Conservation (phyloP, 1,140 invertebrate genomes). For the Apis laboriosa region DNA sequence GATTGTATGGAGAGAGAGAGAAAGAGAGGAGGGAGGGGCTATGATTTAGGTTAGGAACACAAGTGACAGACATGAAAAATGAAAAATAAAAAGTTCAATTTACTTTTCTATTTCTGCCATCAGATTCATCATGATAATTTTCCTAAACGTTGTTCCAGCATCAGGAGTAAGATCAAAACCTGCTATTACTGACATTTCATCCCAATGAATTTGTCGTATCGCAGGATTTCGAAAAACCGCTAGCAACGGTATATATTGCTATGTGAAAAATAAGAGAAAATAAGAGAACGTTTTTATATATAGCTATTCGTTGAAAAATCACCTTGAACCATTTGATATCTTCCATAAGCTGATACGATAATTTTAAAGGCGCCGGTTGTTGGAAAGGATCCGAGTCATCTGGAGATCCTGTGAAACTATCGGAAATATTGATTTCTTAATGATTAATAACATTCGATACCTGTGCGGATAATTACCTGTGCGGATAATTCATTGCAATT, state of each 20-base stretch:
- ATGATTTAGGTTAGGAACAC: too few species aligned
- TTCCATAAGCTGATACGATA: constrained; percentile 81
- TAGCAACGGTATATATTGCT: constrained; percentile 88
- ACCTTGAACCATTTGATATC: constrained; percentile 83
- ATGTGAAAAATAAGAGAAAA: constrained; percentile 18
- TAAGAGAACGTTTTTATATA: not conserved
- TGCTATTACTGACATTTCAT: constrained; percentile 85
- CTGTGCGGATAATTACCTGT: constrained; percentile 69
- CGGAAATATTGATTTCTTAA: constrained; percentile 23
- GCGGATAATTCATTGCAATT: constrained; percentile 83
- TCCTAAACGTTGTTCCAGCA: constrained; percentile 83
- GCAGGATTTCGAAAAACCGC: constrained; percentile 87
- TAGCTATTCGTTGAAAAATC: constrained; percentile 69
- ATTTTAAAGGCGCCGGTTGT: constrained; percentile 83
- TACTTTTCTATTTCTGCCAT: constrained; percentile 85
- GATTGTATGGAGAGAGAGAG: not conserved
- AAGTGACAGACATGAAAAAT: too few species aligned
- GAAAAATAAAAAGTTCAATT: not conserved
- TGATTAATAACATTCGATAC: constrained; percentile 58
- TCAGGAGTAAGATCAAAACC: constrained; percentile 85
- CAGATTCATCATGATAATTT: constrained; percentile 84
- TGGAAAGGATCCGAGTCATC: constrained; percentile 83
- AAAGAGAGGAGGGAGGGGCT: not conserved
- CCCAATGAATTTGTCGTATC: constrained; percentile 86
- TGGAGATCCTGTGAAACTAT: constrained; percentile 77